Percentiles rank a stretch among this genome's conserved stretches.
These are phyloP conservation scores for Drosophila malerkotliana DNA, from an alignment of 1,140 invertebrate species.

Conservation along the genomic window DNA sequence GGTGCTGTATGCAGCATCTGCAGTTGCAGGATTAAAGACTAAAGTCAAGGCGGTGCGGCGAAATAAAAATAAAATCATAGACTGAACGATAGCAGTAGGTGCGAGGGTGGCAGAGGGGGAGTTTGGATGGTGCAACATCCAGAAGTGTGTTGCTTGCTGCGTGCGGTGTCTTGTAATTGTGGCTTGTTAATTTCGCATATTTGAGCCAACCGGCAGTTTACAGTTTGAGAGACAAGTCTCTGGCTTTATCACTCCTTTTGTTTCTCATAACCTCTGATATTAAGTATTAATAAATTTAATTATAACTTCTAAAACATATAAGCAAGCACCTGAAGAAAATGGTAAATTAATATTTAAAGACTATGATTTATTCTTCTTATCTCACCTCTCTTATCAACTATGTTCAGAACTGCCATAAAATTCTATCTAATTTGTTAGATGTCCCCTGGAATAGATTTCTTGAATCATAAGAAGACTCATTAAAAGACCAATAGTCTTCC, in stretches of 20 bases:
- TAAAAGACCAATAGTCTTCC: slow-evolving; percentile 47
- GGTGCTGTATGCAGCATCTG: slow-evolving; percentile 22
- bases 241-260: slow-evolving; percentile 14
- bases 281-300: too few relatives aligned
- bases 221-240: slow-evolving; percentile 58
- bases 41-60: slow-evolving; percentile 49
- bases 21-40: slow-evolving; percentile 1
- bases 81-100: slow-evolving; percentile 63
- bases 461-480: slow-evolving; percentile 64
- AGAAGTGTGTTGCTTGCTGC: slow-evolving; percentile 52
- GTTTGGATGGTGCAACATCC: slow-evolving; percentile 11
- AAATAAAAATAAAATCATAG: slow-evolving; percentile 80
- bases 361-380: not conserved
- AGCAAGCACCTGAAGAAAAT: too few relatives aligned
- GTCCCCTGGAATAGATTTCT: slow-evolving; percentile 68
- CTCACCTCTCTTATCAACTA: slow-evolving; percentile 5
- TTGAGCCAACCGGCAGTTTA: slow-evolving; percentile 77
- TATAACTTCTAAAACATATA: too few relatives aligned
- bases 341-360: not conserved
- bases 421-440: slow-evolving; percentile 73
- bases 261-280: not conserved
- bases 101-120: slow-evolving; percentile 22
- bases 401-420: slow-evolving; percentile 42
- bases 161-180: slow-evolving; percentile 76
- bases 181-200: slow-evolving; percentile 81